phyloP scores from a whole-genome alignment of 1,140 invertebrate genomes.

The Drosophila bipectinata region DNA sequence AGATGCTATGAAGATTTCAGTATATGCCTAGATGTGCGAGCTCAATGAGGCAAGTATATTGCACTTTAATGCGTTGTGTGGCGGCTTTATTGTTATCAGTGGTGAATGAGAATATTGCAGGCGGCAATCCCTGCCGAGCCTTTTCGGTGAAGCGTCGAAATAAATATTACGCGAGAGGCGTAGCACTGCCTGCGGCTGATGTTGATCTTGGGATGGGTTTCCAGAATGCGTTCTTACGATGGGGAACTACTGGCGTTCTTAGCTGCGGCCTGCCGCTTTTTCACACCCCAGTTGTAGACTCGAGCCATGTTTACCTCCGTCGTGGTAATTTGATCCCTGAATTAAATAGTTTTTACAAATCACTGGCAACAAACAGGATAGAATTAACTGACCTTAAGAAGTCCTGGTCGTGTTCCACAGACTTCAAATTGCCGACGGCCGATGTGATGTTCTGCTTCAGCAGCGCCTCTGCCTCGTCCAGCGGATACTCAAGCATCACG shows the following conservation, averaged over 20 bases:
- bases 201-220: conserved; percentile 18
- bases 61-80: conserved; percentile 28
- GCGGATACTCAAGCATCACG: conserved; percentile 98
- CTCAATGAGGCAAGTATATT: neutral
- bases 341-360: conserved; percentile 37
- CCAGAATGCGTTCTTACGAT: conserved; percentile 38
- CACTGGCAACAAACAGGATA: no score
- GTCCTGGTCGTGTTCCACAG: conserved; percentile 95
- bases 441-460: conserved; percentile 94
- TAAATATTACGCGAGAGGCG: conserved; percentile 58
- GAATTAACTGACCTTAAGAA: conserved; percentile 65
- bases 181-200: conserved; percentile 22
- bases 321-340: conserved; percentile 98
- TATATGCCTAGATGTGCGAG: neutral
- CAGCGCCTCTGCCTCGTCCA: conserved; percentile 95
- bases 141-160: conserved; percentile 50
- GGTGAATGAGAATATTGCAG: conserved; percentile 49
- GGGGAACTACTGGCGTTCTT: conserved; percentile 53
- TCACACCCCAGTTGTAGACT: conserved; percentile 98
- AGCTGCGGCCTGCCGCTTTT: conserved; percentile 89
- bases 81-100: conserved; percentile 60
- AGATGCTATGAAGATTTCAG: neutral
- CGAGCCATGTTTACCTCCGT: conserved; percentile 99
- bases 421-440: conserved; percentile 92
- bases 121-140: conserved; percentile 23